Percentiles rank a stretch among this genome's conserved stretches.
phyloP scores from a whole-genome alignment of 37 sponge, comb jelly and placozoan species.

The Diacarnus erythraeanus region DNA sequence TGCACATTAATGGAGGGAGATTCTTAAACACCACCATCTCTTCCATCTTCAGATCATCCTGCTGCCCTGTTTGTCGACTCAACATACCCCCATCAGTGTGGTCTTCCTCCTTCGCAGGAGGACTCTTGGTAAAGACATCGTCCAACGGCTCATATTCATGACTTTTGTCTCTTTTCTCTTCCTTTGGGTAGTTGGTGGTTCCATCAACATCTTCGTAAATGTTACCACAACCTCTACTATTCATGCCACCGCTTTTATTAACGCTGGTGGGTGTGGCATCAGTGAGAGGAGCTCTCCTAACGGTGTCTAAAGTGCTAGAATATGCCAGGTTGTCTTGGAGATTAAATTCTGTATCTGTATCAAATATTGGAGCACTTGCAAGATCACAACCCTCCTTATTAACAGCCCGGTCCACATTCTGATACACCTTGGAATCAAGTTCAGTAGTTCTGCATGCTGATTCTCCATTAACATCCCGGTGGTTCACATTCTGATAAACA shows the following conservation, averaged over 20 bases:
- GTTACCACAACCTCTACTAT: no score
- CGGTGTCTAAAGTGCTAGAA: no score
- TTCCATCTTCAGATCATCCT: background rate
- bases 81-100: conserved; percentile 9
- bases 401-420: no score
- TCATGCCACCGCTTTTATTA: background rate
- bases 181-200: background rate
- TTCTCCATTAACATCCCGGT: no score
- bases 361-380: background rate
- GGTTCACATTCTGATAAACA: no score
- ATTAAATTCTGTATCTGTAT: background rate
- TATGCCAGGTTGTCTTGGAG: no score
- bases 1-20: conserved; percentile 37
- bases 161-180: background rate
- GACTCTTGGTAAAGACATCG: background rate
- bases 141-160: conserved; percentile 11
- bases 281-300: background rate
- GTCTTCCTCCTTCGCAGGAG: background rate
- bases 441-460: no score
- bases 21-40: conserved; percentile 32
- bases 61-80: conserved; percentile 2
- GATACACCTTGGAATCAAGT: no score
- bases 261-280: background rate
- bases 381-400: no score
- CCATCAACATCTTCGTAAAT: conserved; percentile 2